A percentile compares a stretch with the other conserved stretches of the same genome.
phyloP scores from a whole-genome alignment of 2,888 invertebrate genomes.

The Galeruca laticollis region DNA sequence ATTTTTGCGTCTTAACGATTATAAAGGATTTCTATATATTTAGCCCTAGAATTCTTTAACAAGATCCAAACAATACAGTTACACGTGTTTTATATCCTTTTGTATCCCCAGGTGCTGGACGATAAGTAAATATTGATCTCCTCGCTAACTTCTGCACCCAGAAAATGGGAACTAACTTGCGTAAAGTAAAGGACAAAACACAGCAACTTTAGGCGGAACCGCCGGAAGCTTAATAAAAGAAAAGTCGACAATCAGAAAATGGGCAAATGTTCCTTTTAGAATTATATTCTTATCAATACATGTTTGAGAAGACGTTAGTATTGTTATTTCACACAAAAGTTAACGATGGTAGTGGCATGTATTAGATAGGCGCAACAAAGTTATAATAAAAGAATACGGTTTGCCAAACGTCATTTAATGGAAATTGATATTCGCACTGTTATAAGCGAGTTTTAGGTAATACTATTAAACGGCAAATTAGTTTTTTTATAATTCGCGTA shows the following conservation, averaged over 20 bases:
- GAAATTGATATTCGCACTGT: neutral
- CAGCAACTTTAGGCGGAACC: constrained; percentile 4
- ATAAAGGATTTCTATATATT: neutral
- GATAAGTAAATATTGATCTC: constrained; percentile 24
- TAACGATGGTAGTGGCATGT: neutral
- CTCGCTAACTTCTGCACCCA: constrained; percentile 16
- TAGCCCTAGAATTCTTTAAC: constrained; percentile 6
- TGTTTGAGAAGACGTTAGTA: constrained; percentile 45
- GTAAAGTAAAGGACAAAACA: constrained; percentile 6
- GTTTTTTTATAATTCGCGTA: too few species aligned
- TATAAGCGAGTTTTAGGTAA: neutral
- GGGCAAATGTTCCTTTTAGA: constrained; percentile 38
- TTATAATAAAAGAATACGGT: neutral
- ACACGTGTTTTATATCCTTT: constrained; percentile 16
- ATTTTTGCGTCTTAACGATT: neutral
- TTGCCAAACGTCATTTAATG: neutral
- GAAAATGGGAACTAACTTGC: constrained; percentile 7
- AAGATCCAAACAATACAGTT: constrained; percentile 3
- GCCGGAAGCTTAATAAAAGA: constrained; percentile 26
- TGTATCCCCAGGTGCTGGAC: constrained; percentile 20
- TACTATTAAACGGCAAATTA: too few species aligned
- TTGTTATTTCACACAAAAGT: constrained; percentile 28
- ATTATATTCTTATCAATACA: constrained; percentile 36
- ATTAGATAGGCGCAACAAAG: constrained; percentile 2
- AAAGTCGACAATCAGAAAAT: constrained; percentile 28